Conservation (phyloP, 1,140 invertebrate species). For the Apis florea region DNA sequence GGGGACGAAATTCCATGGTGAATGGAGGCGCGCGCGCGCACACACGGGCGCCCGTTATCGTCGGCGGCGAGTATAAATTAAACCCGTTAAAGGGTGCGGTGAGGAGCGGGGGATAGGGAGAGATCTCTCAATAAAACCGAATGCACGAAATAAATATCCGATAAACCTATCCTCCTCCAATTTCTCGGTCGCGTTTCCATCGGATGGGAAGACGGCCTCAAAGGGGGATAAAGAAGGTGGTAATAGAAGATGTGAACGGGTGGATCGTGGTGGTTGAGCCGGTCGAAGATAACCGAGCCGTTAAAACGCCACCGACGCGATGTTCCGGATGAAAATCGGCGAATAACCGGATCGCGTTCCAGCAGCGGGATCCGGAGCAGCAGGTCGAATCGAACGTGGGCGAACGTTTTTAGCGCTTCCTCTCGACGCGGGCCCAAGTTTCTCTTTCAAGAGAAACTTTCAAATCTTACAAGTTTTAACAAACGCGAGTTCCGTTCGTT, state of each 20-base stretch:
- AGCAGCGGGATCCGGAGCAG: not conserved
- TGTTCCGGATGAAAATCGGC: conserved; percentile 33
- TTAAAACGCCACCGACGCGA: conserved; percentile 33
- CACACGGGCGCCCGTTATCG: conserved; percentile 45
- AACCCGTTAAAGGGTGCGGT: conserved; percentile 2
- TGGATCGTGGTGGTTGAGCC: not conserved
- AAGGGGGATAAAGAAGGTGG: conserved; percentile 18
- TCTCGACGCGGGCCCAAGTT: too few species aligned
- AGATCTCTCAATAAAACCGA: conserved; percentile 54
- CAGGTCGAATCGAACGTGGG: not conserved
- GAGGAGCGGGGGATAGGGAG: not conserved
- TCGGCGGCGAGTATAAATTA: conserved; percentile 58
- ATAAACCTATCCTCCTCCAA: conserved; percentile 46
- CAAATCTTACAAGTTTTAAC: too few species aligned
- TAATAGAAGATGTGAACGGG: conserved; percentile 6
- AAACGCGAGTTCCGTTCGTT: too few species aligned
- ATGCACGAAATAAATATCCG: conserved; percentile 61
- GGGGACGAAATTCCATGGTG: too few species aligned
- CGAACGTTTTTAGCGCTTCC: conserved; percentile 1
- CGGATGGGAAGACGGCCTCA: not conserved
- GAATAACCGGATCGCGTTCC: conserved; percentile 25
- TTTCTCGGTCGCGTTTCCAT: not conserved
- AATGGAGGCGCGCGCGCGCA: too few species aligned
- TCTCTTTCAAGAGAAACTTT: too few species aligned
- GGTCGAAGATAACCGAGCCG: not conserved